Base-by-base conservation (phyloP, 2,888 invertebrate species). In the Caenorhabditis zanzibari region DNA sequence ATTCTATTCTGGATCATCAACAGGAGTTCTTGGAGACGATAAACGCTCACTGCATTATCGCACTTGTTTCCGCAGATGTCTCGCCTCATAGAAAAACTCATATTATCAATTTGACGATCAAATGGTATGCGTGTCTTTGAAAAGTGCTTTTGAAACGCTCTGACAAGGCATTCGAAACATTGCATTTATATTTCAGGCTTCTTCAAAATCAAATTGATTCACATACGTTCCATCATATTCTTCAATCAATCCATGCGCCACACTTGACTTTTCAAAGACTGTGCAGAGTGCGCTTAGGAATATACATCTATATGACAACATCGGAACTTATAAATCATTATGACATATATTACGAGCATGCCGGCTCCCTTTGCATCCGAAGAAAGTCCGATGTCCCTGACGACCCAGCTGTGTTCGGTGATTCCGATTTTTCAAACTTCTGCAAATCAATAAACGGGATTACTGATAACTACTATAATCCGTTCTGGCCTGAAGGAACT, bases 261-360 rank as follows among this genome's bases (percentile, higher is more conserved):
- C 14, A 19, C 19, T 49, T 63, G 12, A 9, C n/a, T 0, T 32
- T 54, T 28, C 9, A 10, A 1, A 52, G 54, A 44, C 41, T 64
- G 4, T 49, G 26, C 6, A 19, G 28, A 14, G 32, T 74, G 3
- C 63, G 64, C 19, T 12, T 54, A 14, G 64, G 52, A 19, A 49
- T 74, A 16, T 26, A 74, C 19, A 56, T 54, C 2, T 74, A 74
- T 32, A 3, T 74, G 24, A 38, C 24, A 16, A 64, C 28, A n/a
- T 7, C 41, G 6, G 28, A 64, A 16, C 54, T 64, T n/a, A 9
- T 14, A 4, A 16, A 28, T 10, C 3, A 19, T 22, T 74, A 44
- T 26, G 28, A 44, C n/a, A 56, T 64, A 14, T 3, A 19, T n/a
- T 10, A 64, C 19, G 24, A 58, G 22, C 2, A 1, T 0, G 2